These are phyloP conservation scores for Aphelenchoides fujianensis DNA, from an alignment of 1,140 invertebrate species.

Conservation along the genomic window DNA sequence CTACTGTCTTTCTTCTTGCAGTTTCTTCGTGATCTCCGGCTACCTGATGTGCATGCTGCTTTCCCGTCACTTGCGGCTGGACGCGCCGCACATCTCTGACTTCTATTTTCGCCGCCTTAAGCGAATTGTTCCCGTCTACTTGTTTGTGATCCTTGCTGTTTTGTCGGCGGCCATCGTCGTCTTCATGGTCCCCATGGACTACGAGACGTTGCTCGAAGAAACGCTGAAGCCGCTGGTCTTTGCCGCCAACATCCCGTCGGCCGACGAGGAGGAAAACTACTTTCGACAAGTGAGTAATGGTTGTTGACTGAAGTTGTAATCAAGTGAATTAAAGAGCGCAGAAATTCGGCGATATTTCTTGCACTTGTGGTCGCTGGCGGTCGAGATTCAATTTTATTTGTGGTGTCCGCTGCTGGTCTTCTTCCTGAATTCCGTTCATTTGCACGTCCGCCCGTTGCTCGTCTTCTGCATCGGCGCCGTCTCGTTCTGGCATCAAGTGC, in stretches of 20 bases:
- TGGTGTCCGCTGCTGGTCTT: not conserved
- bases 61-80: not conserved
- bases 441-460: not conserved
- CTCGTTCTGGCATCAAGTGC: not conserved
- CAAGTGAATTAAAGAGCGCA: too few species aligned
- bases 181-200: not conserved
- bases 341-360: not conserved
- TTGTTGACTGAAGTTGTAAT: not conserved
- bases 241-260: not conserved
- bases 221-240: not conserved
- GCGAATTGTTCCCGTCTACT: slow-evolving; percentile 5
- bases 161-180: not conserved
- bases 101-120: not conserved
- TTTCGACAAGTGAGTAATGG: not conserved
- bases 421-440: not conserved
- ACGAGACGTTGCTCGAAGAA: not conserved
- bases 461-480: not conserved
- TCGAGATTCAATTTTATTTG: slow-evolving; percentile 6
- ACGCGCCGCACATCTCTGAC: not conserved
- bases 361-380: not conserved
- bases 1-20: not conserved
- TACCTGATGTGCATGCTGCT: slow-evolving; percentile 4
- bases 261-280: not conserved
- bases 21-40: slow-evolving; percentile 13
- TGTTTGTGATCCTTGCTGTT: not conserved